Base-by-base conservation (phyloP, 2,888 invertebrate species). In the Hedya salicella region DNA sequence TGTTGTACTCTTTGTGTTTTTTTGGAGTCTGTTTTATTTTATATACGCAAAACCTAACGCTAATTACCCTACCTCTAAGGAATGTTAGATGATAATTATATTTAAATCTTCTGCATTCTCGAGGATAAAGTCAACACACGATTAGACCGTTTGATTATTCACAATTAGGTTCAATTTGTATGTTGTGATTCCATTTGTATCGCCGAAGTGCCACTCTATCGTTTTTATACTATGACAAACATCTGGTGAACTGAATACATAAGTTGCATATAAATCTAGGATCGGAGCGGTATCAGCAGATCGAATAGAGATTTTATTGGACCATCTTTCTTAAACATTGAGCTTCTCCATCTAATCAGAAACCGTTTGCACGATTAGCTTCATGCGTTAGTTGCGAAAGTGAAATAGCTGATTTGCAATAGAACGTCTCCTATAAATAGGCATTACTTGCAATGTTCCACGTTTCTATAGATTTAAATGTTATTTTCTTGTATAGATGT, bases 331-430 rank as follows among this genome's bases (percentile, higher is more conserved):
- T 14, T 9, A 2, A n/a, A 53, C 17, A 53, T 53, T 39, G 36
- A 36, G 39, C 42, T 57, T 32, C 13, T 62, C 75, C 6, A 36
- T 11, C 11, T 83, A 80, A 86, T 86, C 86, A 81, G 75, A 86
- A 87, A 86, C 83, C 75, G 80, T 85, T 88, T 49, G 46, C 87
- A 86, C 84, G 86, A 80, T 80, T 71, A 67, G 80, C 78, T 88
- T 88, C 87, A 88, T 81, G 80, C 72, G 78, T 78, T 73, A 72
- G 75, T 86, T 87, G 83, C 83, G 78, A 85, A 86, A 86, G 80
- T 77, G 32, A 39, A 56, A 54, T 36, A 48, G 48, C 53, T 48
- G 62, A 30, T 32, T 39, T 16, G 48, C 16, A 49, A 48, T 60
- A 49, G 48, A 60, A 60, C 46, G 11, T 36, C 59, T 48, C 6